Base-by-base conservation (phyloP, 64 coral and sea anemone species). In the Anthopleura sola region DNA sequence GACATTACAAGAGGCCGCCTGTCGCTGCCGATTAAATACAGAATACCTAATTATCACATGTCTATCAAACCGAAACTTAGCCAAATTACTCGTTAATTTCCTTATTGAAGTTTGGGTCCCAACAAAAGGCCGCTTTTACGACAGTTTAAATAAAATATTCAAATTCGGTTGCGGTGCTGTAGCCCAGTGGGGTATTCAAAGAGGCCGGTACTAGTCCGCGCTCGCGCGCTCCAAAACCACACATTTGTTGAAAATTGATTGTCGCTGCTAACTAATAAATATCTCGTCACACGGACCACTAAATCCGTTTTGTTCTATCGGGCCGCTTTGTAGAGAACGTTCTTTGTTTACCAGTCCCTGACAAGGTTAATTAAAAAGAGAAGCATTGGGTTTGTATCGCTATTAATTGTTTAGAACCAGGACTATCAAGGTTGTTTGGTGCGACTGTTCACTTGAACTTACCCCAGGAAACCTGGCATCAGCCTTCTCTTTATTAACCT, bases 11-110 rank as follows among this genome's bases (percentile, higher is more conserved):
- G 90, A 86, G 91, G 94, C 90, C 71, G 94, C 79, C 84, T 89
- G 85, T 82, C 91, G 90, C 86, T 92, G 91, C 88, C 91, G 87
- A 92, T 97, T 97, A 97, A 97, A 97, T 97, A 97, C 87, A 90
- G 94, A 97, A 97, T 97, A 86, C 57, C 91, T 97, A 97, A 97
- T 97, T 97, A 97, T 90, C 94, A 97, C 94, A 97, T 97, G 94
- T 86, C 94, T 92, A 93, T 97, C 94, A 97, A 97, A 97, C 83
- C 94, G 94, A 97, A 97, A 97, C 94, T 93, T 97, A 97, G 83
- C 94, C 90, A 97, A 97, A 97, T 97, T 92, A 97, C 94, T 97
- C 91, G 94, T 97, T 97, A 97, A 97, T 97, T 97, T 97, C 90
- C 90, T 97, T 97, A 97, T 97, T 97, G 94, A 97, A 97, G 94